Percentiles rank a stretch among this genome's conserved stretches.
These are phyloP conservation scores for Sebastes elongatus DNA, from an alignment of 2,797 vertebrate species.

Conservation along the genomic window DNA sequence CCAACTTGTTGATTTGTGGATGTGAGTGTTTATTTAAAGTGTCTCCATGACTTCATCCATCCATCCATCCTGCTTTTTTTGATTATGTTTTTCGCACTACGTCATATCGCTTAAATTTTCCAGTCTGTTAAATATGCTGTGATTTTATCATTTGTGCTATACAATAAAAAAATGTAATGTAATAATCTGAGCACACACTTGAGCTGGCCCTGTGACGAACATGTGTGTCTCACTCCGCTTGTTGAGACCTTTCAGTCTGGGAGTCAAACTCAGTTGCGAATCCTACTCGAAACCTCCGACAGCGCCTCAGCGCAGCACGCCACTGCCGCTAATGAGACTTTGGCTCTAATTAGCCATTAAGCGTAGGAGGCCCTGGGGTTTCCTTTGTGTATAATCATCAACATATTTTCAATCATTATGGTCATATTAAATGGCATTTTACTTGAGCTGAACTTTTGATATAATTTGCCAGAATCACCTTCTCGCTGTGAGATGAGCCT, in stretches of 20 bases:
- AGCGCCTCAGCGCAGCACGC: neutral
- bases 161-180: neutral
- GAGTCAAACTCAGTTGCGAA: neutral
- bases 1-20: too few relatives aligned
- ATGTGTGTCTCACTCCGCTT: neutral
- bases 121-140: neutral
- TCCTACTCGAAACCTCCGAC: neutral
- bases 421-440: neutral
- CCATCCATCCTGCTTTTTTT: neutral
- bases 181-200: neutral
- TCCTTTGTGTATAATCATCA: constrained; percentile 8
- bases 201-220: neutral
- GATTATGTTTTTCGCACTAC: neutral
- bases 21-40: too few relatives aligned
- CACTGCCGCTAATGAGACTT: constrained; percentile 35
- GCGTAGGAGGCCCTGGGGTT: neutral
- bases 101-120: neutral
- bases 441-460: neutral
- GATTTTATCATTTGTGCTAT: neutral
- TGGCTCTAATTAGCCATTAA: constrained; percentile 43
- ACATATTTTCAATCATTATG: neutral
- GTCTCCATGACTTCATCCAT: too few relatives aligned
- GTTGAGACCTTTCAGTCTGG: neutral
- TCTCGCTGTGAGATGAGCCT: neutral
- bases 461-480: neutral